These are phyloP conservation scores for Drymodes brunneopygia DNA, from an alignment of 2,113 vertebrate genomes.

Conservation along the genomic window DNA sequence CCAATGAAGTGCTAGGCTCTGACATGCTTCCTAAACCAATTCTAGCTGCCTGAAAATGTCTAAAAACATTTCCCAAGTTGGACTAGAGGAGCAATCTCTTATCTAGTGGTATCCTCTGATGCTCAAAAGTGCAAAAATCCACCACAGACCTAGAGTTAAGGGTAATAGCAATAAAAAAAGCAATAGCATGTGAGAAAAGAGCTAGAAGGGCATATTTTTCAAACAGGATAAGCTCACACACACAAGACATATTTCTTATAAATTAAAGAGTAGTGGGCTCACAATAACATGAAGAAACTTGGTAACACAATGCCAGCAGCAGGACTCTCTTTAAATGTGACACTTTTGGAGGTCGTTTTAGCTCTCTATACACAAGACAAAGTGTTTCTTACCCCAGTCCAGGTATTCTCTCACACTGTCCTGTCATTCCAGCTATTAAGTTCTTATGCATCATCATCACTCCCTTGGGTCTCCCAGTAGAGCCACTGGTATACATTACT, in stretches of 20 bases:
- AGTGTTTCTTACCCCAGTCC: slow-evolving; percentile 85
- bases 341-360: neutral
- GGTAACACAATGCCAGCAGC: neutral
- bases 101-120: neutral
- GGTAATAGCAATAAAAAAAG: neutral
- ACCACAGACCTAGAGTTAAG: neutral
- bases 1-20: neutral
- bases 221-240: neutral
- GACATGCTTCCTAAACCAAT: neutral
- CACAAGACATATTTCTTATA: neutral
- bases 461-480: slow-evolving; percentile 93
- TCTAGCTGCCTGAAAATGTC: neutral
- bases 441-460: slow-evolving; percentile 96
- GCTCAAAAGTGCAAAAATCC: neutral
- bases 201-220: neutral
- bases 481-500: slow-evolving; percentile 98
- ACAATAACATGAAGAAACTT: neutral
- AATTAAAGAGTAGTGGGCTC: neutral
- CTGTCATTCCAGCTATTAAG: slow-evolving; percentile 93
- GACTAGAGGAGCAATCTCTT: neutral
- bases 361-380: neutral
- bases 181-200: neutral
- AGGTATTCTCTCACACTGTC: slow-evolving; percentile 94
- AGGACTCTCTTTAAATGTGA: neutral
- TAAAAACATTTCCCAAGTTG: neutral